A percentile compares a stretch with the other conserved stretches of the same genome.
Conservation (phyloP, 2,888 invertebrate genomes). For the Phortica magna region DNA sequence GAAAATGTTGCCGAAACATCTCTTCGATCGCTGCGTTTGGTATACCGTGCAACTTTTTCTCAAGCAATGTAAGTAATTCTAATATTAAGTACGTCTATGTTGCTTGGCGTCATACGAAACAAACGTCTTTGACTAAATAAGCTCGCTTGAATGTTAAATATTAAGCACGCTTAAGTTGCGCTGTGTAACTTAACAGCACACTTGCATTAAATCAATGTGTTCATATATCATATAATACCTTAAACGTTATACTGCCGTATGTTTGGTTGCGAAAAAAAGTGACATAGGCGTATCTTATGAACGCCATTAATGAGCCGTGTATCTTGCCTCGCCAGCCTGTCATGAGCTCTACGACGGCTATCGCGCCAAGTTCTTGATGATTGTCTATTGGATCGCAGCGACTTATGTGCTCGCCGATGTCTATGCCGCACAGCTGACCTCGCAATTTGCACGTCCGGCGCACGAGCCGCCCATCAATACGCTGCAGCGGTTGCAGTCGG, state of each 20-base stretch:
- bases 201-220: too few species aligned
- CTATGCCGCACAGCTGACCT: slow-evolving; percentile 88
- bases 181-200: too few species aligned
- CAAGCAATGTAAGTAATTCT: slow-evolving; percentile 82
- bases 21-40: slow-evolving; percentile 84
- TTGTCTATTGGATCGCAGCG: slow-evolving; percentile 85
- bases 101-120: too few species aligned
- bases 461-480: slow-evolving; percentile 84
- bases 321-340: slow-evolving; percentile 64
- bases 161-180: too few species aligned
- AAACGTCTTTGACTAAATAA: too few species aligned
- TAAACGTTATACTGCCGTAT: too few species aligned
- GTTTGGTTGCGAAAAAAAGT: too few species aligned
- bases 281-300: neutral
- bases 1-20: slow-evolving; percentile 73
- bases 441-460: slow-evolving; percentile 85
- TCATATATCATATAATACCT: too few species aligned
- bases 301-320: too few species aligned
- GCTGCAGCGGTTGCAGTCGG: slow-evolving; percentile 82
- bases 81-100: neutral
- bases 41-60: slow-evolving; percentile 85
- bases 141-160: too few species aligned
- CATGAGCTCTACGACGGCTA: slow-evolving; percentile 81
- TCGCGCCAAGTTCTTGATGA: slow-evolving; percentile 84
- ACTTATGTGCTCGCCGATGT: slow-evolving; percentile 89